Evolutionary conservation across 2,113 vertebrate species (phyloP).

Genomic region (Recurvirostra avosetta): DNA sequence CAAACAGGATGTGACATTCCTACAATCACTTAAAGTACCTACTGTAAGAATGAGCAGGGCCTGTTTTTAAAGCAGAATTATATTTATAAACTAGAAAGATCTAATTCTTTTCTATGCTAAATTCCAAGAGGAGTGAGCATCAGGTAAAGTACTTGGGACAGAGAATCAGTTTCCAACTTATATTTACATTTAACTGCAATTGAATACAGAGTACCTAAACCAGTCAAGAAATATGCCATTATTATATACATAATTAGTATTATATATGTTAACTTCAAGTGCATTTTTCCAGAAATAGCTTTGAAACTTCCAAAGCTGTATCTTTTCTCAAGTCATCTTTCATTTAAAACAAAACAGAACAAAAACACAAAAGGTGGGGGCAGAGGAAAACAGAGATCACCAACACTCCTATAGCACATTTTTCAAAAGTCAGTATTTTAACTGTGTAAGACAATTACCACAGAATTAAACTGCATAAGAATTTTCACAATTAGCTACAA

Average conservation of each 20-base stretch:
- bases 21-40: neutral
- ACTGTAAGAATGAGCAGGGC: neutral
- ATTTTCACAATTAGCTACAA: neutral
- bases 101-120: neutral
- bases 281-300: neutral
- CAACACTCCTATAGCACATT: neutral
- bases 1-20: neutral
- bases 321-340: neutral
- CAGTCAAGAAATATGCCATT: neutral
- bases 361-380: fast-evolving
- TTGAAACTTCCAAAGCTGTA: neutral
- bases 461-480: neutral
- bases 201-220: neutral
- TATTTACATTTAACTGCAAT: neutral
- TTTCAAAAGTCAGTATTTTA: neutral
- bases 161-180: neutral
- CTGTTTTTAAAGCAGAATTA: neutral
- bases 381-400: neutral
- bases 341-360: neutral
- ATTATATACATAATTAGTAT: neutral
- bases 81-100: neutral
- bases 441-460: neutral
- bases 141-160: neutral
- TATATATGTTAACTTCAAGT: neutral
- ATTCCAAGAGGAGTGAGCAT: neutral